phyloP scores from a whole-genome alignment of 2,888 invertebrate genomes.

The Terebella lapidaria region DNA sequence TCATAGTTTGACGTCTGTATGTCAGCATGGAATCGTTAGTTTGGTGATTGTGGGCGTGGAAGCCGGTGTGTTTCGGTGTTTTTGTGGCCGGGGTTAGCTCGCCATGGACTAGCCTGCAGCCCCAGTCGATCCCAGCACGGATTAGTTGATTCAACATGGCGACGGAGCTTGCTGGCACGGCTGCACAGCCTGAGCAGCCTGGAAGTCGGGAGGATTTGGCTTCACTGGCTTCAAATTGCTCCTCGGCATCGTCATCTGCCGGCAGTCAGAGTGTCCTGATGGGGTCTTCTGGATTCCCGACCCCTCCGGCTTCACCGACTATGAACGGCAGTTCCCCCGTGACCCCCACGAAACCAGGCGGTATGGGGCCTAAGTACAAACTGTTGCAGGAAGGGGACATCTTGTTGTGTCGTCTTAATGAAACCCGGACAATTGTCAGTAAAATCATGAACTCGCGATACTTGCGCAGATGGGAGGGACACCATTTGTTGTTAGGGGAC shows the following conservation, averaged over 20 bases:
- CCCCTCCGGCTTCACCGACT: constrained; percentile 4
- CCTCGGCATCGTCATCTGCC: not conserved
- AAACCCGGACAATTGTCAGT: constrained; percentile 71
- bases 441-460: constrained; percentile 75
- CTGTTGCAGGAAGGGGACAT: constrained; percentile 69
- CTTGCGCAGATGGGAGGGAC: constrained; percentile 72
- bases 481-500: constrained; percentile 66
- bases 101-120: not conserved
- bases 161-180: not conserved
- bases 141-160: constrained; percentile 3
- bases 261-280: not conserved
- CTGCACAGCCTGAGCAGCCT: not conserved
- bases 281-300: not conserved
- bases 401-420: constrained; percentile 71
- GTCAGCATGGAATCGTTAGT: not conserved
- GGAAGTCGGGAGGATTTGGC: not conserved
- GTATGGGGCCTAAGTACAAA: constrained; percentile 58
- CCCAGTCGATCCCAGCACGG: not conserved
- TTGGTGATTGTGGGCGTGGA: not conserved
- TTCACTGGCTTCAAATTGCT: not conserved
- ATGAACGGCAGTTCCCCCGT: not conserved
- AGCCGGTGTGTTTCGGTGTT: not conserved
- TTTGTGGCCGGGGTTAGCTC: not conserved
- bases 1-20: not conserved
- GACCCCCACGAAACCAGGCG: not conserved